Evolutionary conservation across 2,113 vertebrate species (phyloP).

Genomic region (Anseranas semipalmata): DNA sequence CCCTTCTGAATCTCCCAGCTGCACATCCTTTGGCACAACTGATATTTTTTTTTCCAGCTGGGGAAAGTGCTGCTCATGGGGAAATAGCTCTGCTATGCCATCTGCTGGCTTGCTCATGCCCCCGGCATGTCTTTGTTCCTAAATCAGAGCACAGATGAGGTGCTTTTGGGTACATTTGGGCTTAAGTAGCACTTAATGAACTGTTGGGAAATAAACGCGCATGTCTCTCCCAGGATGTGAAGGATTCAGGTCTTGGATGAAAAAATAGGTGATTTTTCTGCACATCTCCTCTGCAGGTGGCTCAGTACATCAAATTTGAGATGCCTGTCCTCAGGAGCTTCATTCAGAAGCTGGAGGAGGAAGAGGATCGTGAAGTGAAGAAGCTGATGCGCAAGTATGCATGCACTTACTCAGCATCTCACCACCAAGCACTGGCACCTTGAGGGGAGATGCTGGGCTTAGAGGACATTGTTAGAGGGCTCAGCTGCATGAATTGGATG

Average conservation of each 20-base stretch:
- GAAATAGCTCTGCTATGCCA: neutral
- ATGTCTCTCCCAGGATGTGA: neutral
- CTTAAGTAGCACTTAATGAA: accelerated
- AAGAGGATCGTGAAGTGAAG: conserved; percentile 93
- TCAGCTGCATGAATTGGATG: neutral
- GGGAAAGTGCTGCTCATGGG: neutral
- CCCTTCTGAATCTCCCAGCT: neutral
- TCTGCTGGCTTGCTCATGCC: neutral
- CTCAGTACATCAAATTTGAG: conserved; percentile 98
- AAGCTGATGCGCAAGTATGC: conserved; percentile 90
- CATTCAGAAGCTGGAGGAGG: conserved; percentile 94
- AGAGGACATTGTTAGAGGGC: accelerated
- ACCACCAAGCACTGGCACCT: accelerated
- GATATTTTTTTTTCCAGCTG: neutral
- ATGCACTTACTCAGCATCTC: neutral
- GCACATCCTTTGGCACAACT: accelerated
- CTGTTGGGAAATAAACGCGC: accelerated
- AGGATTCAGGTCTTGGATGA: too few species aligned
- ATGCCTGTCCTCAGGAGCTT: conserved; percentile 97
- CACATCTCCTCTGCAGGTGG: conserved; percentile 79
- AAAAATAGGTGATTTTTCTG: neutral
- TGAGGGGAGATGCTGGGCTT: neutral
- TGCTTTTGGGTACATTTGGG: accelerated
- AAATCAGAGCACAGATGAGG: accelerated
- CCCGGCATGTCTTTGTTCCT: neutral